phyloP scores from a whole-genome alignment of 2,113 vertebrate genomes.

The Sebastes fasciatus region DNA sequence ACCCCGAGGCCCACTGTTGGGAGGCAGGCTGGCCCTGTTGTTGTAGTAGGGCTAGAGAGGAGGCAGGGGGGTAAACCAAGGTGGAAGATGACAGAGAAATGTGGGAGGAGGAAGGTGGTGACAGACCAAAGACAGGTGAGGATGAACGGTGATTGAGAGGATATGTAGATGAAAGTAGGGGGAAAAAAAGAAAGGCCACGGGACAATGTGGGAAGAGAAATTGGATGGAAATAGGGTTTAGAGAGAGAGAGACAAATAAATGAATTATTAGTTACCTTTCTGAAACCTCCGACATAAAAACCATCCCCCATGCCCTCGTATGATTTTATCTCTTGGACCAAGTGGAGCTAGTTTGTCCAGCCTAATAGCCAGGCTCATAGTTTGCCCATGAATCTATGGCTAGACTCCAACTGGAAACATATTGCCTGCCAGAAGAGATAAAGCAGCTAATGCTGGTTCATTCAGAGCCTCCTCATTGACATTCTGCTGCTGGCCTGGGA shows the following conservation, averaged over 20 bases:
- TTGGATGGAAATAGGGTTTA: not conserved
- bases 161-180: no score
- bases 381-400: slow-evolving; percentile 57
- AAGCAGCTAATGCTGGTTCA: slow-evolving; percentile 70
- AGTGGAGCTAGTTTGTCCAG: slow-evolving; percentile 19
- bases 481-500: slow-evolving; percentile 71
- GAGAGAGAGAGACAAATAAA: not conserved
- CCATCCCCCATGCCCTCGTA: not conserved
- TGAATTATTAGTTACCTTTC: slow-evolving; percentile 12
- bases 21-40: slow-evolving; percentile 88
- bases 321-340: slow-evolving; percentile 28
- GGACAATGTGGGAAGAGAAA: not conserved
- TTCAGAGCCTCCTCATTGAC: slow-evolving; percentile 73
- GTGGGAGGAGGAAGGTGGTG: not conserved
- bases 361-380: slow-evolving; percentile 37
- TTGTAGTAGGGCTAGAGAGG: slow-evolving; percentile 91
- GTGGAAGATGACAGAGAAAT: not conserved
- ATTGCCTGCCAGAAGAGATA: slow-evolving; percentile 67
- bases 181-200: no score
- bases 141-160: slow-evolving; percentile 14
- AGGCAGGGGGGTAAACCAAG: slow-evolving; percentile 9
- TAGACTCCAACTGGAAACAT: slow-evolving; percentile 62
- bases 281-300: slow-evolving; percentile 33
- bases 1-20: slow-evolving; percentile 87
- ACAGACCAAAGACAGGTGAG: not conserved